Base-by-base conservation (phyloP, 1,140 invertebrate species). In the Papilio aristodemus region DNA sequence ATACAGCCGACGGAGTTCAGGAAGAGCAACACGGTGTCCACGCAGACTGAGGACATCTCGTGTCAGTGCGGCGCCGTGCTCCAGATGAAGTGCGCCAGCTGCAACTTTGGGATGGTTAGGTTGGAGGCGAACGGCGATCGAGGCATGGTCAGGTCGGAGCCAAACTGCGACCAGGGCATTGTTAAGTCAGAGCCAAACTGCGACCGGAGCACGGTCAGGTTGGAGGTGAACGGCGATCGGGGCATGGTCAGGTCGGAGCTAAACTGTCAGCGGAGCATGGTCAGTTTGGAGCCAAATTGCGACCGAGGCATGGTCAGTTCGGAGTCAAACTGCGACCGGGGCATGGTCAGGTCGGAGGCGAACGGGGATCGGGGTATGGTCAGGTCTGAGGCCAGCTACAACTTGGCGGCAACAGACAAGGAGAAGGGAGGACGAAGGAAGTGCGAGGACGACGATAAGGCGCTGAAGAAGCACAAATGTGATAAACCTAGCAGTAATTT, bases 381-480 rank as follows among this genome's bases (percentile, higher is more conserved):
- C 27, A 75, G 90, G 57, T 91, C 90, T 0, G 80, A 87, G 14
- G 91, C 75, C 2, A 92, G 81, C 54, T 91, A 88, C 71, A 76
- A 92, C 58, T 43, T 91, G 37, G 84, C 85, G 1, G 76, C 79
- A 0, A 27, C 85, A 19, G 68, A 81, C 63, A 69, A 70, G 22
- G 80, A 83, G 46, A 83, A 77, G 41, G 80, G 79, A 6, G 83
- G 77, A 11, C 63, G 82, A 4, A 67, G 84, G 25, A 85, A 87
- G 71, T 74, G 77, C 43, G 83, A 85, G 60, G 81, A 83, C 1
- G 81, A 87, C 39, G 78, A 80, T 0, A 84, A 82, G 19, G 62
- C 73, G 64, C 71, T 83, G 39, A 89, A 87, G 72, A 91, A 89
- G 85, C 88, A 81, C 75, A 91, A 92, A 89, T 92, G 91, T 92